phyloP scores from a whole-genome alignment of 2,888 invertebrate genomes.

The Malthinus flaveolus region DNA sequence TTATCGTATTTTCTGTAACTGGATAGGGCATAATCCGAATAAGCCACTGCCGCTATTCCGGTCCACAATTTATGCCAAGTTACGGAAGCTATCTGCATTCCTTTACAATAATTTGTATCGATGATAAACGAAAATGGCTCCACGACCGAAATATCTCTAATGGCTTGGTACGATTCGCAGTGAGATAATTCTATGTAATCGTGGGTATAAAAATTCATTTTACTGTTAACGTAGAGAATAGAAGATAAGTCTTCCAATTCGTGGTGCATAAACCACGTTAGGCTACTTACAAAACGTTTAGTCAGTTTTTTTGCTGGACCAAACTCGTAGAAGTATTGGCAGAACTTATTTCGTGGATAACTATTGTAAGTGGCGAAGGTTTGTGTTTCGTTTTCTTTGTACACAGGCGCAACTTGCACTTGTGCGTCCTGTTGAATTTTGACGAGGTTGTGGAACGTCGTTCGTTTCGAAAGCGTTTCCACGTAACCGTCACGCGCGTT shows the following conservation, averaged over 20 bases:
- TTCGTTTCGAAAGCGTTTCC: conserved; percentile 65
- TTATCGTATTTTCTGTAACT: conserved; percentile 53
- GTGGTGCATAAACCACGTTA: conserved; percentile 42
- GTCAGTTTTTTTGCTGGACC: conserved; percentile 37
- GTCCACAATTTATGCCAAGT: conserved; percentile 74
- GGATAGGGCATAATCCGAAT: conserved; percentile 62
- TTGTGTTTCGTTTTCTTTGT: conserved; percentile 60
- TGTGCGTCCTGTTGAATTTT: conserved; percentile 62
- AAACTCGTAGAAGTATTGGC: conserved; percentile 63
- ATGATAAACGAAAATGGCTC: conserved; percentile 67
- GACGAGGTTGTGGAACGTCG: conserved; percentile 61
- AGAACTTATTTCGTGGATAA: conserved; percentile 71
- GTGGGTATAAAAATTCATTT: conserved; percentile 64
- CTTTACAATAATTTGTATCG: conserved; percentile 64
- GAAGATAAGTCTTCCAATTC: conserved; percentile 42
- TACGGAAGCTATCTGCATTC: conserved; percentile 67
- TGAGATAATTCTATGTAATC: conserved; percentile 62
- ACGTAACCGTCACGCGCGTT: conserved; percentile 70
- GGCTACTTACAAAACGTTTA: conserved; percentile 41
- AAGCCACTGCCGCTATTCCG: conserved; percentile 70
- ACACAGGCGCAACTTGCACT: conserved; percentile 62
- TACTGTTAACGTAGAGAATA: conserved; percentile 44
- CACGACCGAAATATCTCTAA: conserved; percentile 53
- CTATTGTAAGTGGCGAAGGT: conserved; percentile 59
- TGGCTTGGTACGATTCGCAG: too few species aligned